Conservation (phyloP, 2,888 invertebrate species). For the Sphaeridia pumilis region DNA sequence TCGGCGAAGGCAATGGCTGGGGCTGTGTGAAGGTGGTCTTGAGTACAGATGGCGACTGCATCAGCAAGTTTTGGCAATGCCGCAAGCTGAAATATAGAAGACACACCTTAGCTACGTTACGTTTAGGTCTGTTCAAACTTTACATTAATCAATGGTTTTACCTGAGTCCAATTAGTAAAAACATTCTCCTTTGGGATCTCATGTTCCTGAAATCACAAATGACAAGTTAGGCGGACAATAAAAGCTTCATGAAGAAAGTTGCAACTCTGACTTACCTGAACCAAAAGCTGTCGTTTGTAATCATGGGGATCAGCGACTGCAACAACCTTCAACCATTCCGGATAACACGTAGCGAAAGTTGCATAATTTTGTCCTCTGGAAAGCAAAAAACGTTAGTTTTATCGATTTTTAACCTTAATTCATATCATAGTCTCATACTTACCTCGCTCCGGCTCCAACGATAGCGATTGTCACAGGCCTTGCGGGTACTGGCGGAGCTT, state of each 20-base stretch:
- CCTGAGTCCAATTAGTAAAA: constrained; percentile 24
- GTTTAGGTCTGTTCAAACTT: too few relatives aligned
- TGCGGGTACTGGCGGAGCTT: constrained; percentile 12
- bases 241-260: not conserved
- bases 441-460: constrained; percentile 32
- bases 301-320: constrained; percentile 32
- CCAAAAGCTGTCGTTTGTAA: constrained; percentile 21
- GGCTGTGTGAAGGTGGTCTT: constrained; percentile 25
- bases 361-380: constrained; percentile 30
- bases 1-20: constrained; percentile 39
- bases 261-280: constrained; percentile 21
- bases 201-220: constrained; percentile 22
- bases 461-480: constrained; percentile 31
- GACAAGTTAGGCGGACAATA: too few relatives aligned
- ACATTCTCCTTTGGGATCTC: constrained; percentile 26
- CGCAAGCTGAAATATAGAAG: constrained; percentile 12
- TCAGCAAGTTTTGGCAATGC: constrained; percentile 25
- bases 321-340: constrained; percentile 33
- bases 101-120: too few relatives aligned
- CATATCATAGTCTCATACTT: not conserved
- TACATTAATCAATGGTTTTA: constrained; percentile 10
- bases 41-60: constrained; percentile 34
- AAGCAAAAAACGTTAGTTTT: constrained; percentile 1
- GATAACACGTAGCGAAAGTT: constrained; percentile 21
- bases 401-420: not conserved